Conservation (phyloP, 2,888 invertebrate genomes). For the Sinopyrophorus schimmeli region DNA sequence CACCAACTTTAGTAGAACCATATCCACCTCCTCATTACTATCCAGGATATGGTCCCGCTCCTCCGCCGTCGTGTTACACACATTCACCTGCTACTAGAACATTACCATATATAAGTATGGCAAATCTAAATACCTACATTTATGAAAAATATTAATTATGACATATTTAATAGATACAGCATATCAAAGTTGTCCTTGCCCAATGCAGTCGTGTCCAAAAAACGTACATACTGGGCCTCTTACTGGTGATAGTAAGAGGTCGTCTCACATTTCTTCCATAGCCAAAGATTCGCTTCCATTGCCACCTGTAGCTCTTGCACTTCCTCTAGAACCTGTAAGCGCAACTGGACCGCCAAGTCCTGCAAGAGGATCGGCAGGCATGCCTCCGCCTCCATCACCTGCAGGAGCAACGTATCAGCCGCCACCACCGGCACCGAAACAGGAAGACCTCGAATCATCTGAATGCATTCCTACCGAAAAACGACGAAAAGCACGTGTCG, state of each 20-base stretch:
- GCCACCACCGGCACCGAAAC: conserved; percentile 41
- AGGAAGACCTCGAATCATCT: conserved; percentile 42
- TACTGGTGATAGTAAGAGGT: conserved; percentile 91
- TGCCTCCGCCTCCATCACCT: conserved; percentile 65
- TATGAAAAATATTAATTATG: conserved; percentile 8
- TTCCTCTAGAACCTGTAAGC: conserved; percentile 57
- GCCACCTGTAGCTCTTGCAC: conserved; percentile 57
- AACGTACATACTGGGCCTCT: conserved; percentile 98
- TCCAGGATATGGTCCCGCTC: conserved; percentile 53
- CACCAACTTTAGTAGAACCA: conserved; percentile 54
- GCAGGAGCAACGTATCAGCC: conserved; percentile 57
- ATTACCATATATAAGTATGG: conserved; percentile 65
- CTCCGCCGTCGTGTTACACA: conserved; percentile 61
- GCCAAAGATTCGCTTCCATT: conserved; percentile 54
- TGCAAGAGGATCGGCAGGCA: conserved; percentile 69
- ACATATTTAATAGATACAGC: conserved; percentile 55
- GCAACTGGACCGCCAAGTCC: conserved; percentile 69
- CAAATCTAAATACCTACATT: not conserved
- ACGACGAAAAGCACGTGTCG: conserved; percentile 60
- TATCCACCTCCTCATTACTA: conserved; percentile 59
- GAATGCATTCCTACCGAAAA: conserved; percentile 46
- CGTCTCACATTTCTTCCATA: conserved; percentile 50
- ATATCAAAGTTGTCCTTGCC: conserved; percentile 81
- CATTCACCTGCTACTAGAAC: conserved; percentile 65
- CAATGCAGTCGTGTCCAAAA: conserved; percentile 95